Base-by-base conservation (phyloP, 2,888 invertebrate species). In the Aleiodes leptofemur region DNA sequence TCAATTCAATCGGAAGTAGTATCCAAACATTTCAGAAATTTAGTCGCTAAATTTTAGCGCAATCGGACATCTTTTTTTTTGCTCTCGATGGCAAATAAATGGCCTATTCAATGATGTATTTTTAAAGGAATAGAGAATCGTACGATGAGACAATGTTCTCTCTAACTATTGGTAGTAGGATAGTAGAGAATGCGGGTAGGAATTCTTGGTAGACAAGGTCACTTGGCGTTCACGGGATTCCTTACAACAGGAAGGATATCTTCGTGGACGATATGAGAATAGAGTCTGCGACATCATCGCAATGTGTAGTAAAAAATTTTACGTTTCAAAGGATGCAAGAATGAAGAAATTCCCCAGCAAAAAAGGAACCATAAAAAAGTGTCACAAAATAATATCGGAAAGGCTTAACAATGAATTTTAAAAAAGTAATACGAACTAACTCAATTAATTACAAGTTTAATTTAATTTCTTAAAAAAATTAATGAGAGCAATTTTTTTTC, bases 151-250 rank as follows among this genome's bases (percentile, higher is more conserved):
- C 59, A 38, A 59, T 59, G 38, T 38, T 34, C 38, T 59, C 14
- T 38, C 34, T n/a, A 59, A 59, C 29, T 59, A 59, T 50, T 48
- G 23, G 11, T 50, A 48, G 38, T 53, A 53, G 61, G 53, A 61
- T 34, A 72, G 34, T 61, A 23, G 53, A 64, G 72, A 61, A 72
- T 72, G 61, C 53, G 61, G 53, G 34, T 34, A 50, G 64, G 72
- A 64, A 72, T 72, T 72, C 53, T 59, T 59, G 59, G 69, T 34
- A 51, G 72, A 72, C 64, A 72, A 72, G 64, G 72, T 72, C 61
- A 51, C n/a, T 61, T 61, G 59, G 51, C 71, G 59, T 72, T 72
- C 71, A 72, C 34, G n/a, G 16, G 16, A 72, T 72, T 72, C 71
- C 71, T 43, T 43, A 50, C 43, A 29, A 9, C 8, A 31, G 29